Evolutionary conservation across 2,888 invertebrate genomes (phyloP).

Genomic region (Leptinotarsa haldemani): DNA sequence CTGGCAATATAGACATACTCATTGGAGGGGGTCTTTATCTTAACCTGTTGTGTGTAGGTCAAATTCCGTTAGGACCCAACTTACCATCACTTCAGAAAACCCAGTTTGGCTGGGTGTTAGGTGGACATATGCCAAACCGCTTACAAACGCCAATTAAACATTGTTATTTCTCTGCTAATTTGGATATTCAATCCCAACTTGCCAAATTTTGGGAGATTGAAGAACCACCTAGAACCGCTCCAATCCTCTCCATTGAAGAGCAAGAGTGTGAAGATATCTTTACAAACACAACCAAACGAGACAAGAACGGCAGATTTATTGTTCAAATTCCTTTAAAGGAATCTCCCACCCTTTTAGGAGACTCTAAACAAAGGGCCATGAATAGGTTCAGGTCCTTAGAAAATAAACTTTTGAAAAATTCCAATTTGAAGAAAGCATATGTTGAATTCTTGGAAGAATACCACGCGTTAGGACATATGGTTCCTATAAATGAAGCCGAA

Average conservation of each 20-base stretch:
- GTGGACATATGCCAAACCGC: background rate
- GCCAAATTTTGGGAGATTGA: constrained; percentile 17
- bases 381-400: background rate
- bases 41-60: background rate
- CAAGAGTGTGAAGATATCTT: constrained; percentile 5
- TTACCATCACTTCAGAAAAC: background rate
- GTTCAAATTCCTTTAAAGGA: background rate
- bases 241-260: background rate
- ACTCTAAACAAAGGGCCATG: background rate
- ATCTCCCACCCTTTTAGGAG: background rate
- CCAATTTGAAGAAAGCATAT: background rate
- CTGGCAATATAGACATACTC: background rate
- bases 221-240: background rate
- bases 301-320: background rate
- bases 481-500: background rate
- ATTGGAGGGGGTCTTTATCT: background rate
- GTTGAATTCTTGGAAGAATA: background rate
- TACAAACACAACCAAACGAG: background rate
- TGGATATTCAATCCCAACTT: constrained; percentile 4
- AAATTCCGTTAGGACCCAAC: background rate
- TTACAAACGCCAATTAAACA: background rate
- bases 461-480: background rate
- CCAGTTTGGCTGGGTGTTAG: constrained; percentile 4
- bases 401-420: background rate
- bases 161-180: background rate